phyloP scores from a whole-genome alignment of 2,113 vertebrate genomes.

The Tympanuchus pallidicinctus region DNA sequence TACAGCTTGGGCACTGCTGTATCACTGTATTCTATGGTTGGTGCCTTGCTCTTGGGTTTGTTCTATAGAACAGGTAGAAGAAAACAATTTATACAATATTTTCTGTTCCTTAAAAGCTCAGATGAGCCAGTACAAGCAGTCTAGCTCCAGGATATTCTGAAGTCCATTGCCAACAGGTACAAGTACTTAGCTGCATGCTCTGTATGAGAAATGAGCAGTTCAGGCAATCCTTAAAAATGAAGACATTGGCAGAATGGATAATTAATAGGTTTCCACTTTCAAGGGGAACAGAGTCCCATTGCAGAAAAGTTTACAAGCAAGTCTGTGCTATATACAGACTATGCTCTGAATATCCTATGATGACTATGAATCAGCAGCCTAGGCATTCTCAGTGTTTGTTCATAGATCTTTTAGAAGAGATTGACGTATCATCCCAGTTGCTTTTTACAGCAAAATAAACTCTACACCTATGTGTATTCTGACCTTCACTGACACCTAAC shows the following conservation, averaged over 20 bases:
- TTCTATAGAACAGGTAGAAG: not conserved
- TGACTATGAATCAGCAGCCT: not conserved
- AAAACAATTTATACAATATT: not conserved
- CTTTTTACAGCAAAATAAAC: not conserved
- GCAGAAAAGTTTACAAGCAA: not conserved
- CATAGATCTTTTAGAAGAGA: not conserved
- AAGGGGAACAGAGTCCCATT: not conserved
- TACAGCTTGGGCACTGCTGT: not conserved
- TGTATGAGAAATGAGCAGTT: not conserved
- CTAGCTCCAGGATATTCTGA: not conserved
- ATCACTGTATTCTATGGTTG: not conserved
- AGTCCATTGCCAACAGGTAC: not conserved
- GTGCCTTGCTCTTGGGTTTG: not conserved
- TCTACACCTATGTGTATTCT: not conserved
- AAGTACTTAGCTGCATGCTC: not conserved
- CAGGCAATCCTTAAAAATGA: not conserved
- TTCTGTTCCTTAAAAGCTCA: not conserved
- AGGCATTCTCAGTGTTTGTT: not conserved
- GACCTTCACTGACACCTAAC: not conserved
- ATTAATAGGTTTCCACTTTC: not conserved
- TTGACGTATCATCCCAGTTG: not conserved
- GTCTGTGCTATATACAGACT: not conserved
- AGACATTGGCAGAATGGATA: not conserved
- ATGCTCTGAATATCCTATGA: not conserved
- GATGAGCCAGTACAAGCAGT: not conserved